A percentile compares a stretch with the other conserved stretches of the same genome.
phyloP scores from a whole-genome alignment of 2,888 invertebrate species.

The Nesidiocoris tenuis region DNA sequence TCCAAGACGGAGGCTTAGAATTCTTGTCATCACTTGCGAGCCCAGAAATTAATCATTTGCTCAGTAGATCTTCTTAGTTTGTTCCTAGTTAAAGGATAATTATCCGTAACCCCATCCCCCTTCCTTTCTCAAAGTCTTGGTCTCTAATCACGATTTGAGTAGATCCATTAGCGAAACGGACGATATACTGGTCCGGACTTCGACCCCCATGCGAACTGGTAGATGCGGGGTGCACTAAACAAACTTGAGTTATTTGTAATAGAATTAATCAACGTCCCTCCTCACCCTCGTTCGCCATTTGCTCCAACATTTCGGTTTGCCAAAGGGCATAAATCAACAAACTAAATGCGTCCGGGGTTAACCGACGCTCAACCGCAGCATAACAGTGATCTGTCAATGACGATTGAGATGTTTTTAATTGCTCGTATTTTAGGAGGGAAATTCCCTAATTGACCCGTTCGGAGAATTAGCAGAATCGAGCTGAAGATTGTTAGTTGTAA shows the following conservation, averaged over 20 bases:
- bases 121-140: slow-evolving; percentile 41
- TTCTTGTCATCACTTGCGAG: slow-evolving; percentile 28
- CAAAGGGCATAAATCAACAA: slow-evolving; percentile 39
- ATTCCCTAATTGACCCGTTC: too few relatives aligned
- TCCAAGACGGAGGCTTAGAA: neutral
- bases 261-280: slow-evolving; percentile 48
- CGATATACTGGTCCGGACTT: slow-evolving; percentile 36
- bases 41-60: slow-evolving; percentile 43
- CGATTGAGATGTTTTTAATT: neutral
- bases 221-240: slow-evolving; percentile 4
- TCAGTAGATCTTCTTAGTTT: slow-evolving; percentile 45
- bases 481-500: too few relatives aligned
- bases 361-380: neutral
- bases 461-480: too few relatives aligned
- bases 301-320: slow-evolving; percentile 3
- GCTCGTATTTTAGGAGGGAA: neutral
- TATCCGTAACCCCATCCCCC: slow-evolving; percentile 38
- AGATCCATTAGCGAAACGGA: slow-evolving; percentile 46
- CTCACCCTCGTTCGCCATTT: neutral
- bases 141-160: slow-evolving; percentile 48
- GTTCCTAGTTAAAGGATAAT: slow-evolving; percentile 48
- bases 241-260: slow-evolving; percentile 48
- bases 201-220: slow-evolving; percentile 10
- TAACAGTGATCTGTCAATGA: neutral
- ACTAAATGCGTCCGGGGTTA: slow-evolving; percentile 16